Conservation (phyloP, 2,797 vertebrate genomes). For the Clarias fuscus region DNA sequence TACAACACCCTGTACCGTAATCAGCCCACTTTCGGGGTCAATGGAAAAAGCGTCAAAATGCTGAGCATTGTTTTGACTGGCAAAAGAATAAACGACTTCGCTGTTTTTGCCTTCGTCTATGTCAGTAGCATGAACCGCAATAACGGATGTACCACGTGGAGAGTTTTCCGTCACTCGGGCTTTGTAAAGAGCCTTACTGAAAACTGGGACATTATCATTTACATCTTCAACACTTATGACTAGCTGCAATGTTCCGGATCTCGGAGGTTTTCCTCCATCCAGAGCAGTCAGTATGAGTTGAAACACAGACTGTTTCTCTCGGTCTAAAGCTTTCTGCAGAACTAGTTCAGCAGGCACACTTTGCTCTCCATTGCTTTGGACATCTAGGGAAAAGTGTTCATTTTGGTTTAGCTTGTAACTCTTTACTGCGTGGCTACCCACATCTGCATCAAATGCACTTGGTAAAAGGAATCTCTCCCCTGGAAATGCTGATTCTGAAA, state of each 20-base stretch:
- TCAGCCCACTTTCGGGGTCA: constrained; percentile 51
- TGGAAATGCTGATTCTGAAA: constrained; percentile 55
- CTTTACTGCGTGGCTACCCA: constrained; percentile 57
- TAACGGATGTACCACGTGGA: background rate
- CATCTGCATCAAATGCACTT: constrained; percentile 58
- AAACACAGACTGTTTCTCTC: constrained; percentile 64
- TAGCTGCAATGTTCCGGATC: constrained; percentile 54
- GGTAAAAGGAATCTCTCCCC: constrained; percentile 55
- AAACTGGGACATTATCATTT: constrained; percentile 65
- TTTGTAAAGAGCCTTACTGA: constrained; percentile 63
- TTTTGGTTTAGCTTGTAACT: constrained; percentile 58
- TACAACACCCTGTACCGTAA: constrained; percentile 59
- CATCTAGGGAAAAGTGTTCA: constrained; percentile 63
- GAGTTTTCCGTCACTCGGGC: constrained; percentile 56
- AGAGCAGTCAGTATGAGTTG: constrained; percentile 63
- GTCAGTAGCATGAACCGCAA: constrained; percentile 56
- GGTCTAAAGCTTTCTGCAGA: constrained; percentile 66
- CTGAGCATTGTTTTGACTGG: constrained; percentile 56
- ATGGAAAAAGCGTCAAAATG: constrained; percentile 58
- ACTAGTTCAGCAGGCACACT: constrained; percentile 62
- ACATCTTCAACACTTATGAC: constrained; percentile 56
- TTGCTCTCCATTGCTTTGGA: constrained; percentile 45
- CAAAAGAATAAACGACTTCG: constrained; percentile 62
- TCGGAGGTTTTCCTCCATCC: constrained; percentile 63
- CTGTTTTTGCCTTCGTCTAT: constrained; percentile 65